phyloP scores from a whole-genome alignment of 1,140 invertebrate genomes.

The Bombus ignitus region DNA sequence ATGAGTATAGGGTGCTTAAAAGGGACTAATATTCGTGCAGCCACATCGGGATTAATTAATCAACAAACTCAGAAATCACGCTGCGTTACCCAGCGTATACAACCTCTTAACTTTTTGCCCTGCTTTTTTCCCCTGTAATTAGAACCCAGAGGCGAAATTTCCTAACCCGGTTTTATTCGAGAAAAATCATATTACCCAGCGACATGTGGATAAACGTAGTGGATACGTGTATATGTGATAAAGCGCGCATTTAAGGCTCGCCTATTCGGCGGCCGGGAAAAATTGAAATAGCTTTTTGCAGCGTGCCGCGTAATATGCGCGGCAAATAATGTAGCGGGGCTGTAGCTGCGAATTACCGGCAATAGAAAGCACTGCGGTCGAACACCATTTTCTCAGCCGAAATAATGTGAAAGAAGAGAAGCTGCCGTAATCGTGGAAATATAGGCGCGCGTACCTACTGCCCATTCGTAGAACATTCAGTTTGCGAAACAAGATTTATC shows the following conservation, averaged over 20 bases:
- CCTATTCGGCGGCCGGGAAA: too few relatives aligned
- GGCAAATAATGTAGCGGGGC: background rate
- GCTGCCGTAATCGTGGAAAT: background rate
- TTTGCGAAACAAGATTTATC: background rate
- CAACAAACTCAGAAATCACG: background rate
- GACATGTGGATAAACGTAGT: background rate
- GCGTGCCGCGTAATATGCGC: background rate
- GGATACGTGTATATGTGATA: background rate
- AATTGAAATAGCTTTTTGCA: background rate
- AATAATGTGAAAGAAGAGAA: background rate
- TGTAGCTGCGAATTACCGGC: background rate
- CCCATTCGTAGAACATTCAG: background rate
- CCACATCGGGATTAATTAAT: conserved; percentile 21
- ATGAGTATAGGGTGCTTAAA: background rate
- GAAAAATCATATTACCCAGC: background rate
- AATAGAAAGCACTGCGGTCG: background rate
- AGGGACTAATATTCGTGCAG: background rate
- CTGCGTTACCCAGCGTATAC: too few relatives aligned
- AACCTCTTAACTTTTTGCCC: background rate
- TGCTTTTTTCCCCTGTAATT: background rate
- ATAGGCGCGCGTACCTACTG: background rate
- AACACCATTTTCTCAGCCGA: background rate
- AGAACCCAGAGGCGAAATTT: background rate
- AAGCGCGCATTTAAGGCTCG: background rate
- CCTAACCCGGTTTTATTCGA: background rate